These are phyloP conservation scores for Meda fulgida DNA, from an alignment of 2,797 vertebrate genomes.

Conservation along the genomic window DNA sequence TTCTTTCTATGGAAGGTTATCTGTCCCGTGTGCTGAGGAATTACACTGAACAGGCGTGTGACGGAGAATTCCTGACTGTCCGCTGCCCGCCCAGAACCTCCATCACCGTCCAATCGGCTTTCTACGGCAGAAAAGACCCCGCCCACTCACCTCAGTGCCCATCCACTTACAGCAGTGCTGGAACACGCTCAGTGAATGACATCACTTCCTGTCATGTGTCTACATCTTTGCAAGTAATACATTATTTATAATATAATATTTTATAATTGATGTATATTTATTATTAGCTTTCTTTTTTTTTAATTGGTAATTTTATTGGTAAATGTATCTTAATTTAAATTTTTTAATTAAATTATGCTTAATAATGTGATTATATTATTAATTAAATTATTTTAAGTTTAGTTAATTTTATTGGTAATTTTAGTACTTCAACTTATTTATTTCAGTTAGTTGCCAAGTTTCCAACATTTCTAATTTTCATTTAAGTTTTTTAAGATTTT, in stretches of 20 bases:
- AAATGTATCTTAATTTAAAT: no score
- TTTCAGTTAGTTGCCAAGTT: background rate
- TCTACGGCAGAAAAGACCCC: conserved; percentile 83
- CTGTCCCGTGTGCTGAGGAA: conserved; percentile 86
- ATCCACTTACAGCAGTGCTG: conserved; percentile 75
- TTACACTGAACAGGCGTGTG: conserved; percentile 87
- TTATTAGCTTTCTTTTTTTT: background rate
- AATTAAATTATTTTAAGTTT: background rate
- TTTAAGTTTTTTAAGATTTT: background rate
- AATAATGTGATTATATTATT: no score
- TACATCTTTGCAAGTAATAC: conserved; percentile 85
- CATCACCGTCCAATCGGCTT: conserved; percentile 89
- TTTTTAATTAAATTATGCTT: no score
- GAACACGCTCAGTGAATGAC: conserved; percentile 75
- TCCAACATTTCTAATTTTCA: background rate
- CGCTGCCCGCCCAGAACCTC: conserved; percentile 88
- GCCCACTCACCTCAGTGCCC: conserved; percentile 81
- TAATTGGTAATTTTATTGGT: no score
- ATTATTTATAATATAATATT: no score
- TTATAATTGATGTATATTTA: background rate
- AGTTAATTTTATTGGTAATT: no score
- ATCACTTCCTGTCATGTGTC: conserved; percentile 83
- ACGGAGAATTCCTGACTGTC: conserved; percentile 85
- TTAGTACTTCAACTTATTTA: background rate
- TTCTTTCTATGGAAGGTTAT: conserved; percentile 74